Conservation (phyloP, 2,888 invertebrate genomes). For the Listrodromus nycthemerus region DNA sequence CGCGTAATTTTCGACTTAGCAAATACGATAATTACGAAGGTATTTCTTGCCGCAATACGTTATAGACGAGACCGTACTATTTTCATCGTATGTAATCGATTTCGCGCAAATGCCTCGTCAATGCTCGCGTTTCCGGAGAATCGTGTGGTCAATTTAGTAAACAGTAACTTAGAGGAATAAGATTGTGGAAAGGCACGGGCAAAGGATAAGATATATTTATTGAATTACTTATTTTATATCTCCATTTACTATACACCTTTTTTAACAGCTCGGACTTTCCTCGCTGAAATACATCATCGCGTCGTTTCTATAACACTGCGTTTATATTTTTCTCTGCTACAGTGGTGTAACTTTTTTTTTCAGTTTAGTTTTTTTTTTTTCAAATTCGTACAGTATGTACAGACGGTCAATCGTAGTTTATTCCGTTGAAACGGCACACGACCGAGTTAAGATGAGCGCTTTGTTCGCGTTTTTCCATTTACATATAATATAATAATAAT, state of each 20-base stretch:
- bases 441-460: conserved; percentile 47
- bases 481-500: conserved; percentile 25
- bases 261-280: conserved; percentile 33
- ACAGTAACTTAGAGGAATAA: neutral
- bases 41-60: neutral
- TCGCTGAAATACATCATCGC: conserved; percentile 42
- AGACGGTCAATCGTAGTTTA: conserved; percentile 55
- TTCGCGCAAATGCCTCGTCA: no score
- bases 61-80: neutral
- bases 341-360: conserved; percentile 42
- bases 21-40: neutral
- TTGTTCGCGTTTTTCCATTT: conserved; percentile 33
- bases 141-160: conserved; percentile 17
- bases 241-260: conserved; percentile 62
- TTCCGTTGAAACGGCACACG: conserved; percentile 32
- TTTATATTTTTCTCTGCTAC: conserved; percentile 48
- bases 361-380: conserved; percentile 24
- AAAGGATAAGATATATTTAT: conserved; percentile 62
- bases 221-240: conserved; percentile 59
- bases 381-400: conserved; percentile 65
- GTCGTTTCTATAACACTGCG: conserved; percentile 54
- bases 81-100: neutral
- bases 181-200: conserved; percentile 8
- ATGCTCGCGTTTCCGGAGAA: neutral
- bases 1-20: neutral